Evolutionary conservation across 1,140 invertebrate species (phyloP), one percentile per base, ranked within the genome.

Genomic region (Brachionus rotundiformis): DNA sequence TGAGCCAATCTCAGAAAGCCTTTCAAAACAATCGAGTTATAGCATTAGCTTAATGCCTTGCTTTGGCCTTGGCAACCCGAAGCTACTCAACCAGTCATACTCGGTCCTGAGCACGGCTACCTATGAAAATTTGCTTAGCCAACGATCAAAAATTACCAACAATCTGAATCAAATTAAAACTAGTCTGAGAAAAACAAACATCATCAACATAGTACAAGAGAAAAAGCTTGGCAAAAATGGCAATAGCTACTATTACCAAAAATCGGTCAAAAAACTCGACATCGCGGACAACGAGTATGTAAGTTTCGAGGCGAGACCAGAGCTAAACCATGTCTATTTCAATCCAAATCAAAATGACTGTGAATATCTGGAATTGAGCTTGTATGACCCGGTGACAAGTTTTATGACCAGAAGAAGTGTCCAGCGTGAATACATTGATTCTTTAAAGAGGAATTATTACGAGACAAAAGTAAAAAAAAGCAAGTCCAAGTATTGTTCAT

Each of bases 191-290:
- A 44, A 41, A 25, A 31, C 10, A 25, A 44, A 41, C 23, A 44
- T 44, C 41, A 73, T 73, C 13, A 73, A 73, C 19, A 44, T 73
- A n/a, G 68, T 73, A 11, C 68, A 73, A 44, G 68, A 73, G 68
- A 73, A 73, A 73, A 73, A 44, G 36, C 68, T 73, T 6, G 68
- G 68, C 29, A 27, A 31, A 44, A 73, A 11, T 73, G 68, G 68
- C 23, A 73, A 73, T 13, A 73, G 68, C 23, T 73, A 73, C 27
- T 44, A 73, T 31, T 73, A 73, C 41, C 68, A 73, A 44, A 73
- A 73, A 44, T 25, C 41, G 44, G 23, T 73, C 6, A 41, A 44
- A 47, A 73, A 73, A 11, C 16, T 73, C n/a, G 39, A 73, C 25
- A 73, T 73, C 25, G 36, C 68, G 2, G 19, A 41, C 8, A 71